phyloP scores from a whole-genome alignment of 2,797 vertebrate genomes.

The Ciconia nigra region DNA sequence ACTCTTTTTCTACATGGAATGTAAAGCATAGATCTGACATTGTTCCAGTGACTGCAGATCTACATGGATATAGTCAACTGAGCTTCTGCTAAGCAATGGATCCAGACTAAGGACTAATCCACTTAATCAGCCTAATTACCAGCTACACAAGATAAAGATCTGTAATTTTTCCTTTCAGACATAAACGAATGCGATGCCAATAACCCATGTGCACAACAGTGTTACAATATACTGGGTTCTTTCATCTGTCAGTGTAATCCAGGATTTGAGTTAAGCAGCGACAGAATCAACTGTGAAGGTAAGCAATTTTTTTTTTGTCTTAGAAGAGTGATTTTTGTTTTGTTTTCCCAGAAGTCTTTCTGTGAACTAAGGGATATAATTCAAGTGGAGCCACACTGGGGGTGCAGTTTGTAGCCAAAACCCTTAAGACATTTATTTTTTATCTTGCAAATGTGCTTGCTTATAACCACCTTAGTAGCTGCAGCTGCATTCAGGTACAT shows the following conservation, averaged over 20 bases:
- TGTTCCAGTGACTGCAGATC: conserved; percentile 39
- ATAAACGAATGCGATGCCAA: conserved; percentile 91
- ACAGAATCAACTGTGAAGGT: conserved; percentile 92
- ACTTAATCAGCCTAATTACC: neutral
- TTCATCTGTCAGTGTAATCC: conserved; percentile 95
- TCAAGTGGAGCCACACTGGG: neutral
- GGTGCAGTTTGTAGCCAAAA: neutral
- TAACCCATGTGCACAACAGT: conserved; percentile 92
- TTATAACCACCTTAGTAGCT: neutral
- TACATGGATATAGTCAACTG: neutral
- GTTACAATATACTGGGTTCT: conserved; percentile 94
- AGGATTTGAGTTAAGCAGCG: conserved; percentile 89
- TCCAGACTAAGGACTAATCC: neutral
- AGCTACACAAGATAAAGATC: neutral
- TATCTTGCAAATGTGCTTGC: neutral
- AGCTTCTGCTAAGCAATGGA: conserved; percentile 43
- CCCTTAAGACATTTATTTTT: neutral
- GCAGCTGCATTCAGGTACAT: neutral
- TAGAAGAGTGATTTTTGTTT: neutral
- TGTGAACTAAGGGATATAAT: neutral
- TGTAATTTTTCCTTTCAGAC: conserved; percentile 80
- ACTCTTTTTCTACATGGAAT: conserved; percentile 35
- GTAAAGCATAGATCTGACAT: conserved; percentile 29
- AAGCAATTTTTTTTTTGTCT: neutral
- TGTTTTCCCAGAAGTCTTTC: neutral